Conservation (phyloP, 1,140 invertebrate genomes). For the Rhynchophorus ferrugineus region DNA sequence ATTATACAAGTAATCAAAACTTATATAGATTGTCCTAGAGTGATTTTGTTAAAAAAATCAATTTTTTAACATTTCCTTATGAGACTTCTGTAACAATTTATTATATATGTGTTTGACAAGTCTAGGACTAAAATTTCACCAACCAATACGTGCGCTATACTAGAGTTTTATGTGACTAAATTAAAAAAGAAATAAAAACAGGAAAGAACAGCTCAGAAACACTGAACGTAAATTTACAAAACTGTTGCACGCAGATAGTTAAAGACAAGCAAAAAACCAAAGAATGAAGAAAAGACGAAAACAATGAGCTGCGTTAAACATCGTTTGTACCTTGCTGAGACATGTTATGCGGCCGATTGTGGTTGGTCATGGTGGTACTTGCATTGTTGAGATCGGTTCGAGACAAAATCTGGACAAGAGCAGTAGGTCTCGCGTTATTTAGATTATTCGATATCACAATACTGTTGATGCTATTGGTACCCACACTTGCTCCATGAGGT, state of each 20-base stretch:
- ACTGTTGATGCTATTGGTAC: conserved; percentile 41
- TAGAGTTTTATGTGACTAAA: conserved; percentile 7
- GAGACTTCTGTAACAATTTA: too few species aligned
- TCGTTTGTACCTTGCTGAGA: conserved; percentile 40
- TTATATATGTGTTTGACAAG: background rate
- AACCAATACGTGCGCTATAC: background rate
- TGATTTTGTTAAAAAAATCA: too few species aligned
- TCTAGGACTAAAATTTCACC: background rate
- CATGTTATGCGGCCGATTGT: conserved; percentile 41
- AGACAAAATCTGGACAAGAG: conserved; percentile 40
- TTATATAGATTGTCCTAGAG: too few species aligned
- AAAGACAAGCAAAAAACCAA: conserved; percentile 17
- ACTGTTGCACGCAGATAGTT: conserved; percentile 6
- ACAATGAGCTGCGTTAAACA: conserved; percentile 13
- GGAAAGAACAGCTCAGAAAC: conserved; percentile 8
- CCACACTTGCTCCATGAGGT: conserved; percentile 46
- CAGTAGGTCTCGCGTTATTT: conserved; percentile 41
- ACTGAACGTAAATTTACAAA: conserved; percentile 10
- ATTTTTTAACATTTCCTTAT: too few species aligned
- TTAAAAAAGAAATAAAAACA: conserved; percentile 7
- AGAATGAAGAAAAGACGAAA: conserved; percentile 16
- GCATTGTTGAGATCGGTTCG: conserved; percentile 43
- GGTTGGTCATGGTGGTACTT: conserved; percentile 44
- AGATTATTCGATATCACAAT: conserved; percentile 42
- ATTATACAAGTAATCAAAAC: too few species aligned